Evolutionary conservation across 2,113 vertebrate genomes (phyloP), one percentile per base, ranked within the genome.

Genomic region (Vulpes lagopus): DNA sequence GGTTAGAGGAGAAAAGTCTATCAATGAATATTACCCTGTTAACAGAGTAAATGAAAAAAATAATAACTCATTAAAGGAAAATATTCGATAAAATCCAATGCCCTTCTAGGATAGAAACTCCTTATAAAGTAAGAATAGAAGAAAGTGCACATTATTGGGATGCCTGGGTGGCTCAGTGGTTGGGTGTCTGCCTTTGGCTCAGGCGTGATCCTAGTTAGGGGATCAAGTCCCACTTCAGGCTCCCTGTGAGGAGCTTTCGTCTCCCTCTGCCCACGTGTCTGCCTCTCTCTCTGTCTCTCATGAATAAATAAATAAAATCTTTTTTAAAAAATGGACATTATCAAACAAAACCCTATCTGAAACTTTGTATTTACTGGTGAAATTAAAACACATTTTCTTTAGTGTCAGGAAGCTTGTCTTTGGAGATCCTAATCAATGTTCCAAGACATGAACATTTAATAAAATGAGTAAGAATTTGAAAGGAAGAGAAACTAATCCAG

Each of bases 401-500:
- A 82, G 71, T 38, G 7, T 82, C 25, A 78, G n/a, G 3, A 93
- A 64, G 23, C 53, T 83, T 84, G 27, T 78, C 59, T 82, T 89
- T 85, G 25, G 14, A 87, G 22, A 10, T 30, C 6, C 19, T 81
- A 55, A 4, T 67, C 14, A 65, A 1, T 91, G 25, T 82, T 91
- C 25, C 7, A 84, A 88, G 64, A 85, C 0, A 10, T 80, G 65
- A 86, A 76, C 59, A 88, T 30, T 80, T 14, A 67, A 11, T 80
- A 64, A 76, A 30, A 82, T 9, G 3, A 35, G 30, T 76, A 81
- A 92, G 32, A 96, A 81, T 65, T 60, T 89, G 32, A 91, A 84
- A 64, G 19, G 27, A 69, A 95, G 51, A 78, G 3, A 95, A 94
- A 88, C n/a, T 69, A 95, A 95, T 30, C 53, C 55, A 92, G 81